Evolutionary conservation across 1,140 invertebrate genomes (phyloP), one percentile per base, ranked within the genome.

Genomic region (Drosophila punjabiensis): DNA sequence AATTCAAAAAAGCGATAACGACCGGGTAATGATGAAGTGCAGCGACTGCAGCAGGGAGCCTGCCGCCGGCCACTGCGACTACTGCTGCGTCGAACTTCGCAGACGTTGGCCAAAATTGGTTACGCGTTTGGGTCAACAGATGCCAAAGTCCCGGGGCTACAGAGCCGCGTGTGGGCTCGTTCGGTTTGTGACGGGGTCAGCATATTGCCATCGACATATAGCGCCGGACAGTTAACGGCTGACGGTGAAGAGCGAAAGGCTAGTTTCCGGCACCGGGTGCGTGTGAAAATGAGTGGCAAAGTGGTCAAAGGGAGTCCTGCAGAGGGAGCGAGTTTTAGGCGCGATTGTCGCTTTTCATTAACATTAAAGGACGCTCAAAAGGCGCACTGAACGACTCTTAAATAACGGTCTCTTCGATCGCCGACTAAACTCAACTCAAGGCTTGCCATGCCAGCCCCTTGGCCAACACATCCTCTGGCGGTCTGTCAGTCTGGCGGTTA

Each of bases 1-100:
- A 87, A 87, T 87, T 80, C 83, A 89, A 79, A 89, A 89, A 89
- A 84, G 81, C 85, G 85, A 88, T 88, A 88, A 88, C 85, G 85
- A 89, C 74, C 70, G 78, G 78, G 85, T 85, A 88, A 88, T 88
- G 81, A 88, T 89, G 86, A 89, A 81, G 74, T 85, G 86, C 77
- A 68, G 60, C 65, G 55, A 59, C 50, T 61, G 56, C 47, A 67
- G 48, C 28, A 18, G 45, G 28, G 33, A 63, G 45, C 58, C 43
- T 65, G 66, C 73, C 64, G 73, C 64, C 48, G 68, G 82, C 16
- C 82, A 52, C 53, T 78, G 82, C 73, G 48, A 32, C 50, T 56
- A 13, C 30, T 20, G 8, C 47, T 28, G 32, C 75, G 52, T 67
- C 65, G 65, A 56, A 73, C 70, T 67, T 85, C 62, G 69, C 81